Evolutionary conservation across 2,888 invertebrate species (phyloP).

Genomic region (Apotomis betuletana): DNA sequence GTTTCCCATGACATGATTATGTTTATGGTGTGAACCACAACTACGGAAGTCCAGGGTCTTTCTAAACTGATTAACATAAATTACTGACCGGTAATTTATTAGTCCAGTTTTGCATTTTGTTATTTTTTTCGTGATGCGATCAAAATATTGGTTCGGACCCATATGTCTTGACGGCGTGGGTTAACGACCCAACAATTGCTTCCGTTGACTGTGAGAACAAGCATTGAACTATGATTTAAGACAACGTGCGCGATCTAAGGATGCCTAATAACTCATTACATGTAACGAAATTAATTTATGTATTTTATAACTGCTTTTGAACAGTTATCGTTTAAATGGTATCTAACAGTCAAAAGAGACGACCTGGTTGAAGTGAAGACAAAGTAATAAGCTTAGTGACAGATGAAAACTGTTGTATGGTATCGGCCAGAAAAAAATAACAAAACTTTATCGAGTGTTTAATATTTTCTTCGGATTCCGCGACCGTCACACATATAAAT

Average conservation of each 20-base stretch:
- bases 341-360: too few relatives aligned
- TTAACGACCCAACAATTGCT: slow-evolving; percentile 45
- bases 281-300: background rate
- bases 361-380: too few relatives aligned
- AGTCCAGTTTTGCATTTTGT: slow-evolving; percentile 45
- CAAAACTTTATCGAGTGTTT: too few relatives aligned
- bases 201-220: slow-evolving; percentile 49
- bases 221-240: slow-evolving; percentile 40
- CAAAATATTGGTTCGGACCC: slow-evolving; percentile 44
- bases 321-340: too few relatives aligned
- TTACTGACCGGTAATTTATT: slow-evolving; percentile 49
- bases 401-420: too few relatives aligned
- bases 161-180: slow-evolving; percentile 42
- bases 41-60: slow-evolving; percentile 72
- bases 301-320: background rate
- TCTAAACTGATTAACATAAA: slow-evolving; percentile 64
- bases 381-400: too few relatives aligned
- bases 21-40: slow-evolving; percentile 42
- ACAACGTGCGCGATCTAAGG: slow-evolving; percentile 8
- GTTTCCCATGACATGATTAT: slow-evolving; percentile 40
- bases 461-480: too few relatives aligned
- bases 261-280: slow-evolving; percentile 1
- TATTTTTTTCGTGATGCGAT: slow-evolving; percentile 43
- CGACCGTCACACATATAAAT: too few relatives aligned
- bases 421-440: too few relatives aligned